Evolutionary conservation across 2,888 invertebrate genomes (phyloP), one percentile per base, ranked within the genome.

Genomic region (Apotomis turbidana): DNA sequence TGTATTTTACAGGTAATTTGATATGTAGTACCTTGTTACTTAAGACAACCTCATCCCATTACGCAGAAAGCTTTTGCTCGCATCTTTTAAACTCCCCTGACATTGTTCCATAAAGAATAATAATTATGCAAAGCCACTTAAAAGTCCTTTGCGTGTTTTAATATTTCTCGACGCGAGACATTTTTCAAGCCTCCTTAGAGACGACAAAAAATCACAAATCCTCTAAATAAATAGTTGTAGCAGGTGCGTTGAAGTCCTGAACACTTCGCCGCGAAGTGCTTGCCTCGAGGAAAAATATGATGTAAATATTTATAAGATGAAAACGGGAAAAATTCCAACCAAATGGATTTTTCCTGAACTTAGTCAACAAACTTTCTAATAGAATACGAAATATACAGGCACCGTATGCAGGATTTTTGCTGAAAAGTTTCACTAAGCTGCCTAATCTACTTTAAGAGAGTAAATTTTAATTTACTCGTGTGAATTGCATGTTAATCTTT

Each of bases 261-360:
- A 62, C 67, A 67, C 71, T 57, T n/a, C 60, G 61, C 55, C 57
- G 72, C 68, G 54, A 72, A 68, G 72, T 68, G 68, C 62, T 54
- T 68, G 68, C 68, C 59, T 59, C 36, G 52, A 70, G 46, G 63
- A 68, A 71, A 71, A 72, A 72, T 72, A 68, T 68, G 57, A 63
- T 59, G 63, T 72, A 63, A 72, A 72, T 72, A 72, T 72, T 72
- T 72, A 72, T 72, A 72, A 72, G 72, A 68, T 72, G 72, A 72
- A 72, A 72, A 59, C 68, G 72, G 68, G 68, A 72, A 72, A 63
- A 72, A 72, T 68, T 68, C 58, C 44, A 72, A 72, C 68, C 68
- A 63, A 68, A 72, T 68, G 72, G 72, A 72, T 68, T 72, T 72
- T 52, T 68, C 62, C 58, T 58, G 63, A 72, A 72, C 63, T 72